Conservation (phyloP, 2,888 invertebrate species). For the Phalera bucephala region DNA sequence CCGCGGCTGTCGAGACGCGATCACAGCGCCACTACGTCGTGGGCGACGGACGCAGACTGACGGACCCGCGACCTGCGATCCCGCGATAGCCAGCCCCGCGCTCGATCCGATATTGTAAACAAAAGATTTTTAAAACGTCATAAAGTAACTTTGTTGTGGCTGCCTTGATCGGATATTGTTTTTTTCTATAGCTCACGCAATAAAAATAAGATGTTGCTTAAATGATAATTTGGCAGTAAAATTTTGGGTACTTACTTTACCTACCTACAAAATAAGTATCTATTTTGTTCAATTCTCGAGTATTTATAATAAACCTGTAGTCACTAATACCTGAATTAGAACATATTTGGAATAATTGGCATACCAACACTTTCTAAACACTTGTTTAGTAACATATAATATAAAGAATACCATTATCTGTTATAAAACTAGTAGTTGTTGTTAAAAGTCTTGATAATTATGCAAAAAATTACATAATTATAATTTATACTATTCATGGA, state of each 20-base stretch:
- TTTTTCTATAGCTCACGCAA: conserved; percentile 14
- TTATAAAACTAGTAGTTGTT: no score
- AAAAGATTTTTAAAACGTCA: conserved; percentile 17
- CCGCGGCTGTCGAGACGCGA: conserved; percentile 15
- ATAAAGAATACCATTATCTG: no score
- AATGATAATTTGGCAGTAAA: no score
- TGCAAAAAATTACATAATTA: not conserved
- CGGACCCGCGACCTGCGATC: conserved; percentile 8
- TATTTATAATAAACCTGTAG: no score
- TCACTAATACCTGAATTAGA: no score
- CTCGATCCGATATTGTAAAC: conserved; percentile 29
- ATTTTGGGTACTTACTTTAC: no score
- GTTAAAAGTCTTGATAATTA: no score
- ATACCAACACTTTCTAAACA: no score
- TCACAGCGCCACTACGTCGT: conserved; percentile 20
- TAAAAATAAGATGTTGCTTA: conserved; percentile 16
- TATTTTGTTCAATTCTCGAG: no score
- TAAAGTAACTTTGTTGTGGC: conserved; percentile 15
- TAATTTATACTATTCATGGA: not conserved
- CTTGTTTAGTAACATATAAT: no score
- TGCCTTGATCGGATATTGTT: conserved; percentile 15
- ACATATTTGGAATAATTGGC: no score
- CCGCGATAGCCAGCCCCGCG: conserved; percentile 16
- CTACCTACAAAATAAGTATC: no score
- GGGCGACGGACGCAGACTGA: conserved; percentile 44